Conservation (phyloP, 2,113 vertebrate species). For the Gopherus evgoodei region DNA sequence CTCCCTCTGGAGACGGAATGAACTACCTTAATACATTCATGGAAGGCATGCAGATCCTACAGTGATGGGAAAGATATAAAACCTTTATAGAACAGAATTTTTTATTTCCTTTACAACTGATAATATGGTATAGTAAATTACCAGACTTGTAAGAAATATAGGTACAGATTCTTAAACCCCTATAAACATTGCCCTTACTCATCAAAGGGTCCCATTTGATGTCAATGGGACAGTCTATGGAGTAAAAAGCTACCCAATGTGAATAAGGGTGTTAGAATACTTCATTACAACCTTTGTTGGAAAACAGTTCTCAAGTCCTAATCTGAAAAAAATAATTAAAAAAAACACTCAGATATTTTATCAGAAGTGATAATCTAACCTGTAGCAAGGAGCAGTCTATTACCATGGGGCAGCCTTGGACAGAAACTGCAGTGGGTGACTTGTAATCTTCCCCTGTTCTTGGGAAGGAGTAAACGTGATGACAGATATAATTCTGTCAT, state of each 20-base stretch:
- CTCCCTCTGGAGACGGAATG: background rate
- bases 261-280: background rate
- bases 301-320: background rate
- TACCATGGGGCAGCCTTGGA: background rate
- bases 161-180: background rate
- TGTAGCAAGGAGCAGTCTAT: background rate
- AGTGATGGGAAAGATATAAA: background rate
- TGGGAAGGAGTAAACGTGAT: background rate
- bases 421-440: too few species aligned
- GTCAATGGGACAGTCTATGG: background rate
- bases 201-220: background rate
- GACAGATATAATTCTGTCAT: too few species aligned
- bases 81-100: background rate
- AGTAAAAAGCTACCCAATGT: background rate
- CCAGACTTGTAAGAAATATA: background rate
- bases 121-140: background rate
- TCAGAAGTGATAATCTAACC: background rate
- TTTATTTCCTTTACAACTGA: background rate
- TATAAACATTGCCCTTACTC: background rate
- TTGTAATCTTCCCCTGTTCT: background rate
- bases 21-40: background rate
- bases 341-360: too few species aligned
- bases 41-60: background rate
- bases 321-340: background rate
- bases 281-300: background rate